Evolutionary conservation across 2,888 invertebrate genomes (phyloP).

Genomic region (Leptinotarsa tumamoca): DNA sequence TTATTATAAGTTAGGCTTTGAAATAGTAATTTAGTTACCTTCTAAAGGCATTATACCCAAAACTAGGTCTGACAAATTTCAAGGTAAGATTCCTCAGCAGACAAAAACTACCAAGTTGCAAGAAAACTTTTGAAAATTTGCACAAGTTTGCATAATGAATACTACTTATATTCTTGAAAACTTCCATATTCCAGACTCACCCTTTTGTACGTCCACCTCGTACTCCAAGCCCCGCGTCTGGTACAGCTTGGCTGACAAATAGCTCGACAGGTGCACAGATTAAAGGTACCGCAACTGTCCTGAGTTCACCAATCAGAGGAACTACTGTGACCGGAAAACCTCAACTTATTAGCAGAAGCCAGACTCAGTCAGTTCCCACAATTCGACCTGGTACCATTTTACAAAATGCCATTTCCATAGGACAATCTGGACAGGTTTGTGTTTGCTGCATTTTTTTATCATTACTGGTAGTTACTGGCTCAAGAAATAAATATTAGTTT

Average conservation of each 20-base stretch:
- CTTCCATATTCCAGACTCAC: constrained; percentile 44
- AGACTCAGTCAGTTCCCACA: constrained; percentile 59
- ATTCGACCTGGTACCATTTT: constrained; percentile 63
- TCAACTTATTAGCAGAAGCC: constrained; percentile 61
- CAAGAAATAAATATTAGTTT: not conserved
- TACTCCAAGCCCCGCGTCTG: constrained; percentile 64
- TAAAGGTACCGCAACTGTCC: constrained; percentile 63
- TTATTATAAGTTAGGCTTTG: too few species aligned
- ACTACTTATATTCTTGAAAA: too few species aligned
- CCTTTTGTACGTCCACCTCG: constrained; percentile 63
- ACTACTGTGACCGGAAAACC: constrained; percentile 61
- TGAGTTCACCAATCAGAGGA: constrained; percentile 63
- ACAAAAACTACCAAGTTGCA: too few species aligned
- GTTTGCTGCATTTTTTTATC: not conserved
- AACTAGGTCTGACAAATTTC: too few species aligned
- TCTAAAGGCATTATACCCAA: too few species aligned
- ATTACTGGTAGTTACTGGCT: not conserved
- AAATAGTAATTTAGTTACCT: too few species aligned
- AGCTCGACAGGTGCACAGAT: constrained; percentile 63
- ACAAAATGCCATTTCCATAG: constrained; percentile 64
- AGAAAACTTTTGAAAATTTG: too few species aligned
- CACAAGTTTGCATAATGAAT: too few species aligned
- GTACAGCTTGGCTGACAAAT: constrained; percentile 63
- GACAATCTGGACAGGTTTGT: constrained; percentile 61
- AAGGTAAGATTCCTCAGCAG: too few species aligned